Evolutionary conservation across 2,797 vertebrate species (phyloP), one percentile per base, ranked within the genome.

Genomic region (Otus scops): DNA sequence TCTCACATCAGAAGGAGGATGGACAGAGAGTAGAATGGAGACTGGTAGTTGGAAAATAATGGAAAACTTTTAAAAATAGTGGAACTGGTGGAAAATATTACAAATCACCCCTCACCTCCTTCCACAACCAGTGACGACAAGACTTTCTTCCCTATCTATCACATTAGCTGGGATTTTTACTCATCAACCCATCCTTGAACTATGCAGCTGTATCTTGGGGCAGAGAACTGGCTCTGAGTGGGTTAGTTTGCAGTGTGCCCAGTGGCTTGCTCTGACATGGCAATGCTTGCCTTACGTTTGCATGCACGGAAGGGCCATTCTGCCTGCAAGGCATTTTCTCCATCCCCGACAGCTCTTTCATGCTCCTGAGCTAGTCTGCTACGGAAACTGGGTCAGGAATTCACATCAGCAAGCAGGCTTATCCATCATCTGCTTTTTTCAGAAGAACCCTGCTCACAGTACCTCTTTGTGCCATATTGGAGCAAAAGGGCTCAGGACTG

Each of bases 241-340:
- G 57, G 39, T 14, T 48, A 9, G 18, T 50, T 19, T 43, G 32
- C 1, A 0, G 24, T 1, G 4, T 11, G 17, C 26, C 39, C 27
- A 11, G 38, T 1, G 4, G 27, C 45, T 47, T 20, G 9, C 43
- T 24, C 45, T 0, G 1, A 14, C 32, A 28, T 2, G 0, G 43
- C 2, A 1, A 54, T 10, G 16, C 7, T 57, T n/a, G 9, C 34
- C 26, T n/a, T 53, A 9, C 4, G 3, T 20, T 61, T 2, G 0
- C 24, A 5, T 2, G 21, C 18, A 30, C 12, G 1, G 0, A 24
- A 78, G 27, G 67, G 14, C 30, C 50, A 63, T 61, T 48, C 85
- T 18, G 7, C 73, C 61, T 9, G 8, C 61, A 22, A 69, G 75
- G 61, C 34, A 13, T 69, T n/a, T 53, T 36, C 69, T 53, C 32